phyloP scores from a whole-genome alignment of 2,888 invertebrate genomes.

The Metalampra italica region DNA sequence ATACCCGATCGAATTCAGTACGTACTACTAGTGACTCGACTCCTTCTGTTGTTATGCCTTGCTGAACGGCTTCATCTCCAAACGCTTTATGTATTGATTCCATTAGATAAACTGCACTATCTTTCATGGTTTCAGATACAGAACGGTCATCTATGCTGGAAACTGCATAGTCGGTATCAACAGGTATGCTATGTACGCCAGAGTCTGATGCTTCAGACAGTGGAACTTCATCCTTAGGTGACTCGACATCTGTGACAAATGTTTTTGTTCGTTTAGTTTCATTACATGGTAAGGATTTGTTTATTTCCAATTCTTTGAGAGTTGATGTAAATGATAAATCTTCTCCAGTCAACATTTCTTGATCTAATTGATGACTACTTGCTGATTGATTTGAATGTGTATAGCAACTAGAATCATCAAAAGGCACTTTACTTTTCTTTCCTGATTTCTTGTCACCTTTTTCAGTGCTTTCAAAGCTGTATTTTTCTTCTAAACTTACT shows the following conservation, averaged over 20 bases:
- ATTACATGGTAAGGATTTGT: conserved; percentile 7
- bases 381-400: conserved; percentile 28
- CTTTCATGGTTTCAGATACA: conserved; percentile 28
- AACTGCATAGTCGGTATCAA: conserved; percentile 28
- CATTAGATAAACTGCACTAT: conserved; percentile 42
- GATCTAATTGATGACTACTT: conserved; percentile 25
- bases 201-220: conserved; percentile 48
- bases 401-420: conserved; percentile 19
- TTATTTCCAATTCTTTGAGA: conserved; percentile 25
- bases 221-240: conserved; percentile 39
- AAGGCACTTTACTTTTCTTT: conserved; percentile 12
- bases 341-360: conserved; percentile 18
- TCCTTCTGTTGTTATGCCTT: conserved; percentile 64
- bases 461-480: conserved; percentile 60
- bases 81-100: conserved; percentile 65
- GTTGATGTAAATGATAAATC: conserved; percentile 24
- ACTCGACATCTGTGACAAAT: conserved; percentile 20
- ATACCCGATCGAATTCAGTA: conserved; percentile 52
- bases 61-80: conserved; percentile 54
- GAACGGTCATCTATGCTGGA: conserved; percentile 16
- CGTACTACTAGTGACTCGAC: conserved; percentile 38
- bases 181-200: conserved; percentile 46
- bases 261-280: conserved; percentile 16
- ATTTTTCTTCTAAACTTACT: conserved; percentile 66
- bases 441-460: conserved; percentile 41